phyloP scores from a whole-genome alignment of 2,113 vertebrate genomes.

The Physeter macrocephalus region DNA sequence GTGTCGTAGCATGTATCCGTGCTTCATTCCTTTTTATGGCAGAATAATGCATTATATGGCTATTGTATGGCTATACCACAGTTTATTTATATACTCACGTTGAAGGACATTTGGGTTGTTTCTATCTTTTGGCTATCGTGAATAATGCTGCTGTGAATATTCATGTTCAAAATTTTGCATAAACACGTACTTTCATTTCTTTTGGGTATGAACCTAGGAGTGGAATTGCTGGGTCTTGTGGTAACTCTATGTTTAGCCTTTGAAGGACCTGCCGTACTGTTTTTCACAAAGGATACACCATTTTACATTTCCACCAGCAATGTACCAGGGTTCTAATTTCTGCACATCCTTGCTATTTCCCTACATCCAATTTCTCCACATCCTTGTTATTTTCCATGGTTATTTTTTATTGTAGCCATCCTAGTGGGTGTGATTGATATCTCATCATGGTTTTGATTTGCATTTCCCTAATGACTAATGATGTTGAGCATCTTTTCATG shows the following conservation, averaged over 20 bases:
- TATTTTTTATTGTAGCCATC: not conserved
- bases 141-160: not conserved
- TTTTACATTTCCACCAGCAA: not conserved
- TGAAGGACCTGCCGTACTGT: not conserved
- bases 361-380: not conserved
- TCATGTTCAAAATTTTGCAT: not conserved
- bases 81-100: not conserved
- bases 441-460: slow-evolving; percentile 8
- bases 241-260: slow-evolving; percentile 15
- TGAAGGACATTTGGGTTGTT: not conserved
- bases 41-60: not conserved
- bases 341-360: slow-evolving; percentile 1
- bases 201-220: not conserved
- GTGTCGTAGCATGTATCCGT: not conserved
- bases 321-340: not conserved
- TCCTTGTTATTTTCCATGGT: not conserved
- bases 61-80: not conserved
- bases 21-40: not conserved
- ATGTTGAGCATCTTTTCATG: not conserved
- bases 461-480: not conserved
- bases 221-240: slow-evolving; percentile 1
- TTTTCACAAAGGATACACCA: not conserved
- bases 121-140: not conserved
- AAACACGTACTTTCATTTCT: not conserved
- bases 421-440: not conserved